Evolutionary conservation across 2,113 vertebrate genomes (phyloP).

Genomic region (Symphodus melops): DNA sequence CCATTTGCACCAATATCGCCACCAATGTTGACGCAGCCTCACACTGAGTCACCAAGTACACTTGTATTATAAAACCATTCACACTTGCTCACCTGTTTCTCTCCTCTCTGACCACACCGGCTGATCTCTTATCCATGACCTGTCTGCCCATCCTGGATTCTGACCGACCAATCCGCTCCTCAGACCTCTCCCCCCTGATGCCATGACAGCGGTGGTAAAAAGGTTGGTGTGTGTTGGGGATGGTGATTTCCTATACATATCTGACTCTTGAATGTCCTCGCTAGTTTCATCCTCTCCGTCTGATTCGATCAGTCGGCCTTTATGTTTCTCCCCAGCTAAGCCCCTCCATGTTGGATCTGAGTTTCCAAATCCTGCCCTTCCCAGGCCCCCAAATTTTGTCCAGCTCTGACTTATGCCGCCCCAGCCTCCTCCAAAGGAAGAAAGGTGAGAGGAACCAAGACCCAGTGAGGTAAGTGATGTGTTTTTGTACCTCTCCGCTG

Average conservation of each 20-base stretch:
- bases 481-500: constrained; percentile 74
- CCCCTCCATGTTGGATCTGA: constrained; percentile 59
- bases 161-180: constrained; percentile 50
- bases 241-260: constrained; percentile 49
- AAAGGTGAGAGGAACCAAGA: constrained; percentile 79
- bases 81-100: constrained; percentile 86
- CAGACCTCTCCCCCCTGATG: constrained; percentile 71
- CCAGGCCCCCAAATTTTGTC: constrained; percentile 60
- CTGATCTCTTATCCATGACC: constrained; percentile 84
- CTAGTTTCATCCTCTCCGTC: constrained; percentile 74
- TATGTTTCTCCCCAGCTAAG: constrained; percentile 39
- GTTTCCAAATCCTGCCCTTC: constrained; percentile 58
- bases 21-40: background rate
- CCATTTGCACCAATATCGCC: background rate
- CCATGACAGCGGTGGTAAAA: constrained; percentile 89
- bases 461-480: constrained; percentile 73
- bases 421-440: constrained; percentile 79
- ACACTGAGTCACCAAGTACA: background rate
- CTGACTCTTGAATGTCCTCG: constrained; percentile 57
- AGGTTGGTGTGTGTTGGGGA: constrained; percentile 90
- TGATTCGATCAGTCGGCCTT: constrained; percentile 35
- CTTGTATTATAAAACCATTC: constrained; percentile 32
- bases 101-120: constrained; percentile 84
- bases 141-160: constrained; percentile 70
- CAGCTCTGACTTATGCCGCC: constrained; percentile 69